These are phyloP conservation scores for Invenusta paracnida DNA, from an alignment of 2,888 invertebrate species.

Conservation along the genomic window DNA sequence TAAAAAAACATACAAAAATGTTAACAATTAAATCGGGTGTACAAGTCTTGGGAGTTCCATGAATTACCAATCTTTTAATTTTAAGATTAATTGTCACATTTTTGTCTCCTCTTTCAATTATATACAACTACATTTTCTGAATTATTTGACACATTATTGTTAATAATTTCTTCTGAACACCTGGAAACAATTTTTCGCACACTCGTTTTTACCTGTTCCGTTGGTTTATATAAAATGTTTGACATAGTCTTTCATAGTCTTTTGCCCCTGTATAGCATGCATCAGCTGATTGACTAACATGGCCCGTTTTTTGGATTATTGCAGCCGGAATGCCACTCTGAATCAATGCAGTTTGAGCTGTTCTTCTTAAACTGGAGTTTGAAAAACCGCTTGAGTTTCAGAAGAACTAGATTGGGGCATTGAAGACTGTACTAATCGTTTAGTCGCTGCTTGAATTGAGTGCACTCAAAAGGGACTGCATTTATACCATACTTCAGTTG, in stretches of 20 bases:
- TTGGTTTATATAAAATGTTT: not conserved
- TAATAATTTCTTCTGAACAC: slow-evolving; percentile 26
- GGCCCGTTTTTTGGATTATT: slow-evolving; percentile 16
- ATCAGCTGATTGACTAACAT: not conserved
- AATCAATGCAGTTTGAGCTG: slow-evolving; percentile 16
- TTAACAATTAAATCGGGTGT: not conserved
- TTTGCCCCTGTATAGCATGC: not conserved
- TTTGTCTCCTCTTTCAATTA: slow-evolving; percentile 22
- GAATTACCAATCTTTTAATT: slow-evolving; percentile 26
- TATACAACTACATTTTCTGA: not conserved
- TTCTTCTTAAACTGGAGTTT: slow-evolving; percentile 10
- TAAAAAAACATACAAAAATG: slow-evolving; percentile 14
- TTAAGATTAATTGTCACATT: not conserved
- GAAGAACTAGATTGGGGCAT: slow-evolving; percentile 7
- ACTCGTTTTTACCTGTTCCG: not conserved
- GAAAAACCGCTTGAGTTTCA: slow-evolving; percentile 9
- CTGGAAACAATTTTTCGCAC: not conserved
- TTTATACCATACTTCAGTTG: slow-evolving; percentile 27
- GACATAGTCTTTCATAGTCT: not conserved
- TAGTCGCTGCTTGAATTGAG: slow-evolving; percentile 23
- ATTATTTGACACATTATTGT: slow-evolving; percentile 29
- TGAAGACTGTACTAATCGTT: slow-evolving; percentile 19
- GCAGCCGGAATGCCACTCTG: slow-evolving; percentile 21
- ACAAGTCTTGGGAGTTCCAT: slow-evolving; percentile 19
- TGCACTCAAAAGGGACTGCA: slow-evolving; percentile 1